Evolutionary conservation across 2,113 vertebrate species (phyloP).

Genomic region (Oreochromis niloticus): DNA sequence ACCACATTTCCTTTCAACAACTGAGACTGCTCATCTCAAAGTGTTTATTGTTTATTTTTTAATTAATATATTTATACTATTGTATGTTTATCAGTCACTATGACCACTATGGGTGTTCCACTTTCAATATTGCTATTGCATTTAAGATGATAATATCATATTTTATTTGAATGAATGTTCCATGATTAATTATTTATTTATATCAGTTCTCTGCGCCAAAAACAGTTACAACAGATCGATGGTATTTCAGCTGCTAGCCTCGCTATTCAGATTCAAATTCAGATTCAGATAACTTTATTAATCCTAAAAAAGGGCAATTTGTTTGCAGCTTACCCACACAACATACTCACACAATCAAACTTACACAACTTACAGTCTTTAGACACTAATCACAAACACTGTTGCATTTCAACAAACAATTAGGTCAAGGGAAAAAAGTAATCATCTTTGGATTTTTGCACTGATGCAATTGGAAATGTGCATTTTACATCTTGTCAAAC

Average conservation of each 20-base stretch:
- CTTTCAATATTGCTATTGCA: neutral
- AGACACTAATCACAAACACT: neutral
- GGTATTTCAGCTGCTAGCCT: neutral
- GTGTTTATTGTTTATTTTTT: neutral
- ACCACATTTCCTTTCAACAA: neutral
- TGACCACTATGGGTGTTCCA: fast-evolving
- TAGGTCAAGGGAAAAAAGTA: neutral
- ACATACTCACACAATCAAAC: neutral
- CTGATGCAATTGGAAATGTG: neutral
- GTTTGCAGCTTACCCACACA: neutral
- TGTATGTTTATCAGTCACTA: neutral
- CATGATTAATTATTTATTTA: neutral
- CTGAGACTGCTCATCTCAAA: neutral
- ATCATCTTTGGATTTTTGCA: neutral
- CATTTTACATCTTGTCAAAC: neutral
- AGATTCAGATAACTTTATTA: neutral
- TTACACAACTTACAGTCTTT: neutral
- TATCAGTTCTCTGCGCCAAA: neutral
- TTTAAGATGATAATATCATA: neutral
- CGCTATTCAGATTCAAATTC: neutral
- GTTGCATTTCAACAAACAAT: neutral
- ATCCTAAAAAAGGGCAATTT: neutral
- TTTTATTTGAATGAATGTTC: neutral
- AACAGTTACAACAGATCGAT: neutral
- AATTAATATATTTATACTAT: neutral